phyloP scores from a whole-genome alignment of 2,113 vertebrate genomes.

The Lepidothrix coronata region DNA sequence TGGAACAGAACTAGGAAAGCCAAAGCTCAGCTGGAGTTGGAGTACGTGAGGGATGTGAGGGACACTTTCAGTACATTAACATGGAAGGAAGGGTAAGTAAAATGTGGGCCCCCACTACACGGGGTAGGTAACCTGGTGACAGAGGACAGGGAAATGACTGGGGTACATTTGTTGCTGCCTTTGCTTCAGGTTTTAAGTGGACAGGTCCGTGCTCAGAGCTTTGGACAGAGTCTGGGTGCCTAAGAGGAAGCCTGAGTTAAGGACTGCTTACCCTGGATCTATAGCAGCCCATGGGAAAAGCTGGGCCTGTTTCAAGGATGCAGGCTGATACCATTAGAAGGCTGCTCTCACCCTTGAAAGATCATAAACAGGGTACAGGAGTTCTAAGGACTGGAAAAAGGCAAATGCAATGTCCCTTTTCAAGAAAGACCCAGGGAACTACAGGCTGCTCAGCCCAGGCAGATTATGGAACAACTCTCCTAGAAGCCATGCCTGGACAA shows the following conservation, averaged over 20 bases:
- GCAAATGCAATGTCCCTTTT: not conserved
- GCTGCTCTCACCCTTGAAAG: not conserved
- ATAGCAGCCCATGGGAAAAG: not conserved
- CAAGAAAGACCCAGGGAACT: not conserved
- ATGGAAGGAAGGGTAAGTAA: not conserved
- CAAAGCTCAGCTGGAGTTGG: not conserved
- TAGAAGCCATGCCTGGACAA: not conserved
- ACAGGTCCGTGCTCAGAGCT: not conserved
- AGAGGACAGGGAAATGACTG: not conserved
- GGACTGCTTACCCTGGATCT: not conserved
- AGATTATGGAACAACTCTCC: not conserved
- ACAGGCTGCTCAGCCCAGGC: not conserved
- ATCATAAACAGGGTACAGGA: not conserved
- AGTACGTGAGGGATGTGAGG: not conserved
- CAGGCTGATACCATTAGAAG: not conserved
- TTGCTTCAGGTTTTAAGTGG: not conserved
- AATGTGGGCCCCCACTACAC: not conserved
- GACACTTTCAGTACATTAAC: not conserved
- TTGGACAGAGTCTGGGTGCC: not conserved
- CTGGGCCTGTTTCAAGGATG: not conserved
- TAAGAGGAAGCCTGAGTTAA: not conserved
- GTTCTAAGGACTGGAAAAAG: not conserved
- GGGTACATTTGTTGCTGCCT: not conserved
- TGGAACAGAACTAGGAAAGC: not conserved
- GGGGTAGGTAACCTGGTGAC: not conserved